Evolutionary conservation across 2,113 vertebrate genomes (phyloP), one percentile per base, ranked within the genome.

Genomic region (Syngnathus floridae): DNA sequence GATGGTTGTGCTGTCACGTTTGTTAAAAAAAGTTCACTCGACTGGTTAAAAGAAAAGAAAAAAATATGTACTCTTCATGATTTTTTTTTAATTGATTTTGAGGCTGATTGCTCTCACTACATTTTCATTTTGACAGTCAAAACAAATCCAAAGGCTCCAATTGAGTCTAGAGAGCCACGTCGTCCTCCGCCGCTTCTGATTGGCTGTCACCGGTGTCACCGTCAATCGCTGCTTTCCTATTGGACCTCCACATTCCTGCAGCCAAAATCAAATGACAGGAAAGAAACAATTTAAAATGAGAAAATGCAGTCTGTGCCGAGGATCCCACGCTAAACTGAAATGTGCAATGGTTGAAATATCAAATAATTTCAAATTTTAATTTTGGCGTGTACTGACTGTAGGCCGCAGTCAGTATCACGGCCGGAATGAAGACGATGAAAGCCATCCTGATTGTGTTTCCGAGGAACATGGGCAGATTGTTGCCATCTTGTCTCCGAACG

Each of bases 381-480:
- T 31, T 31, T 31, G 26, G 65, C 36, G 65, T 54, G 72, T 56
- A 73, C 74, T 70, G 38, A 84, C 82, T 65, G 62, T 75, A 46
- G 8, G 57, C 57, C 35, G 65, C 54, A 0, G 36, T 62, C 54
- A 84, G 72, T 48, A 82, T 58, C 65, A 81, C 43, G 2, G 71
- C 72, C 10, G 78, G 78, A 14, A 81, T 67, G 78, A 85, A 81
- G 78, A 75, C 0, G 74, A 82, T 71, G 61, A 75, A 73, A 62
- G 74, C 66, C 4, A 54, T 12, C 57, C 78, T 73, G 61, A 81
- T 2, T 22, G 83, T 83, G 78, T 78, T 70, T 75, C 72, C 70
- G 5, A 81, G 35, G 62, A 79, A 72, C 46, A 1, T 60, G 26
- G 58, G 19, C 36, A 80, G 73, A 46, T 49, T 19, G 62, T 65